Evolutionary conservation across 2,888 invertebrate species (phyloP).

Genomic region (Xestoiulus laeticollis): DNA sequence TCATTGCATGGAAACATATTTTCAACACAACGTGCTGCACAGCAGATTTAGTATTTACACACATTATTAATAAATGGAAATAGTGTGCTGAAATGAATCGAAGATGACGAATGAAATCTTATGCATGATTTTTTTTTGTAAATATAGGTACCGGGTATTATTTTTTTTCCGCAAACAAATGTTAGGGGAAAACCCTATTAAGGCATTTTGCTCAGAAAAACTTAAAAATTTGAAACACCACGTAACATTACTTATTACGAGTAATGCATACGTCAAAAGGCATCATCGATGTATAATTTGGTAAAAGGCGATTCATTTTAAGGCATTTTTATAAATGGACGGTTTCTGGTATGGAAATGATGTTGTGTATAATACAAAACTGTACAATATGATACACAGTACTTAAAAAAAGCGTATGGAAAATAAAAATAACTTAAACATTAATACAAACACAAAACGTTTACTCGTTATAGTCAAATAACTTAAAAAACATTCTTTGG

Average conservation of each 20-base stretch:
- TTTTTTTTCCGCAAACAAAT: neutral
- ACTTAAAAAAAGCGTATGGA: neutral
- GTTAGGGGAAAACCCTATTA: neutral
- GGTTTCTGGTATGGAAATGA: slow-evolving; percentile 17
- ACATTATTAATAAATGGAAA: neutral
- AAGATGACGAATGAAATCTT: neutral
- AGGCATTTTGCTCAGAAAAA: neutral
- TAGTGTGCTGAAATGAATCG: neutral
- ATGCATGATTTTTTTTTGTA: neutral
- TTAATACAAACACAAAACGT: neutral
- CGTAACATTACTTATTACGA: neutral
- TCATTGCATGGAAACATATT: neutral
- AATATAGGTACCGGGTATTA: neutral
- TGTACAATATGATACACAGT: slow-evolving; percentile 4
- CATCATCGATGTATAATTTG: neutral
- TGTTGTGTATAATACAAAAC: neutral
- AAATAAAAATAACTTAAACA: neutral
- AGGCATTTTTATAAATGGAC: neutral
- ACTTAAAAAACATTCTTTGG: neutral
- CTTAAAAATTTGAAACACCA: neutral
- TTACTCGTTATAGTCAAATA: neutral
- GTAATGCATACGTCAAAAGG: neutral
- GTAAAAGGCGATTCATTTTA: neutral
- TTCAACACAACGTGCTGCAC: neutral
- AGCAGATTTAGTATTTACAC: slow-evolving; percentile 4